A percentile compares a stretch with the other conserved stretches of the same genome.
phyloP scores from a whole-genome alignment of 2,888 invertebrate species.

The Acleris emargana region DNA sequence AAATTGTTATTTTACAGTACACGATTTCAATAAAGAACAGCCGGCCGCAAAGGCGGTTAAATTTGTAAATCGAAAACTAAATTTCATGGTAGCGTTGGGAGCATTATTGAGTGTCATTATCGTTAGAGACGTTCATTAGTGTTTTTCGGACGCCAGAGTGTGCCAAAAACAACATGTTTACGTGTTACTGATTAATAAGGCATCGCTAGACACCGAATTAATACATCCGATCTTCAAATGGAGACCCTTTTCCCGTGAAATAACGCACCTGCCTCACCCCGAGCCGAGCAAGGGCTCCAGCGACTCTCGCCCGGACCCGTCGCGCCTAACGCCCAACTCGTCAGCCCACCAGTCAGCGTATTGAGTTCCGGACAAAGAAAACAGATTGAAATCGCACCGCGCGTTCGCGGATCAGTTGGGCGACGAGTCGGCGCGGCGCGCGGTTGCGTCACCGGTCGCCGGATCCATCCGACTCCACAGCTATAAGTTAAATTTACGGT shows the following conservation, averaged over 20 bases:
- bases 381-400: conserved; percentile 67
- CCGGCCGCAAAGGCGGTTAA: too few species aligned
- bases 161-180: conserved; percentile 37
- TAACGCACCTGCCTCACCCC: conserved; percentile 59
- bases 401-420: conserved; percentile 47
- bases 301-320: conserved; percentile 53
- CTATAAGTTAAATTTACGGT: conserved; percentile 77
- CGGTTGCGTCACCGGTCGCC: conserved; percentile 52
- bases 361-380: conserved; percentile 73
- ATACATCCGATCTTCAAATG: conserved; percentile 60
- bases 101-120: background rate
- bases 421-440: conserved; percentile 42
- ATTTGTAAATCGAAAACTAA: too few species aligned
- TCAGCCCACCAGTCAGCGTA: conserved; percentile 54
- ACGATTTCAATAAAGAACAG: too few species aligned
- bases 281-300: conserved; percentile 47
- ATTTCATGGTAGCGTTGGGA: too few species aligned
- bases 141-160: background rate
- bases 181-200: conserved; percentile 46
- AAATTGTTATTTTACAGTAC: too few species aligned
- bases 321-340: conserved; percentile 49
- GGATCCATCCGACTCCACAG: conserved; percentile 57
- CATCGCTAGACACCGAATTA: conserved; percentile 54
- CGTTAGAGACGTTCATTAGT: conserved; percentile 10
- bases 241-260: conserved; percentile 58